Evolutionary conservation across 2,888 invertebrate genomes (phyloP).

Genomic region (Epinotia ramella): DNA sequence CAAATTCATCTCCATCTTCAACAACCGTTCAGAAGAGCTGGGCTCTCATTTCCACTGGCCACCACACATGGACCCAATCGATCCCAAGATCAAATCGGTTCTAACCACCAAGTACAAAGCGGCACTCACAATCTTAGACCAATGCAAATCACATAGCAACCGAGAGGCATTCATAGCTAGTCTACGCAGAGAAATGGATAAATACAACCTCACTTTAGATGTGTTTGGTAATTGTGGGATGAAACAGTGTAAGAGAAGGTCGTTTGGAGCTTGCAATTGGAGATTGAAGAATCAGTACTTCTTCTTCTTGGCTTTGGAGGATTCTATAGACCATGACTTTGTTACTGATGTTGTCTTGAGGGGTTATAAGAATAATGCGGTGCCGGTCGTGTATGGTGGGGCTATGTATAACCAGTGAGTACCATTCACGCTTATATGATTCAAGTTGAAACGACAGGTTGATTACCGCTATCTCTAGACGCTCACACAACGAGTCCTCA

Average conservation of each 20-base stretch:
- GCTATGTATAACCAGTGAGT: conserved; percentile 84
- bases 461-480: too few relatives aligned
- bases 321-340: conserved; percentile 86
- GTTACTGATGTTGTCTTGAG: conserved; percentile 80
- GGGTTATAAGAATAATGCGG: conserved; percentile 83
- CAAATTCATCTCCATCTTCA: conserved; percentile 61
- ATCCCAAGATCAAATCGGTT: conserved; percentile 52
- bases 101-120: conserved; percentile 64
- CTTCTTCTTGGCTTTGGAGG: conserved; percentile 90
- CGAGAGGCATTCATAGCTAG: conserved; percentile 65
- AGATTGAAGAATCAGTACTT: conserved; percentile 85
- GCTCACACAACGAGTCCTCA: too few relatives aligned
- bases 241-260: conserved; percentile 61
- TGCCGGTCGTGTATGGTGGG: conserved; percentile 89
- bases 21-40: conserved; percentile 57
- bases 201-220: conserved; percentile 74
- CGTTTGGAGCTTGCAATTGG: conserved; percentile 67
- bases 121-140: conserved; percentile 70
- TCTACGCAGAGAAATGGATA: conserved; percentile 73
- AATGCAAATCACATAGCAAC: conserved; percentile 64
- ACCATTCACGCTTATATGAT: conserved; percentile 48
- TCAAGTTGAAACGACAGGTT: too few relatives aligned
- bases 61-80: conserved; percentile 56
- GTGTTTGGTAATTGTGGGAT: conserved; percentile 83
- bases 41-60: conserved; percentile 60